Evolutionary conservation across 1,140 invertebrate genomes (phyloP).

Genomic region (Apis florea): DNA sequence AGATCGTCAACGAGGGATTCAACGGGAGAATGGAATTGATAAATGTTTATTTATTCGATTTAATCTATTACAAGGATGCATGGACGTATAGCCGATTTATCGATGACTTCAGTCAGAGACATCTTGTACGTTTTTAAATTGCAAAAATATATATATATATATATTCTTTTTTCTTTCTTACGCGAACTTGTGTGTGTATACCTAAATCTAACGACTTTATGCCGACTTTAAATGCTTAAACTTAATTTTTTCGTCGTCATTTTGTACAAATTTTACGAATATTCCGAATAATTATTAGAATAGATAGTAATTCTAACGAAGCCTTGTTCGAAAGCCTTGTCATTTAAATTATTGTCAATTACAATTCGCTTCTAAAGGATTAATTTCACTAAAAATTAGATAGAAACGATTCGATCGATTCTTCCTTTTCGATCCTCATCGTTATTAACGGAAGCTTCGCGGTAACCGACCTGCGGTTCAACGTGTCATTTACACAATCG

Average conservation of each 20-base stretch:
- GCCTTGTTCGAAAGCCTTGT: not conserved
- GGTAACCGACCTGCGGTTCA: conserved; percentile 41
- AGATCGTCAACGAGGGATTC: not conserved
- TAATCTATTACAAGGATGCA: not conserved
- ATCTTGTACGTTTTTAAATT: conserved; percentile 24
- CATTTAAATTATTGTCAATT: not conserved
- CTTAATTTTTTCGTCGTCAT: not conserved
- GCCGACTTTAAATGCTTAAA: not conserved
- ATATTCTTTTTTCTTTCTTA: not conserved
- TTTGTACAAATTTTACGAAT: not conserved
- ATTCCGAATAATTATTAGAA: not conserved
- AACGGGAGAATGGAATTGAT: not conserved
- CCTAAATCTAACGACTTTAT: conserved; percentile 18
- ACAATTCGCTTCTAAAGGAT: not conserved
- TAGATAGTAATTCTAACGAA: not conserved
- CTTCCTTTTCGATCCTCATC: not conserved
- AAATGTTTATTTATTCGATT: not conserved
- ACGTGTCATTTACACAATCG: not conserved
- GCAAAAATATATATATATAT: conserved; percentile 39
- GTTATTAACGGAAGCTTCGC: conserved; percentile 11
- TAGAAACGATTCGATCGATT: not conserved
- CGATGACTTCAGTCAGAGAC: not conserved
- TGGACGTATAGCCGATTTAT: not conserved
- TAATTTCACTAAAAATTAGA: conserved; percentile 21
- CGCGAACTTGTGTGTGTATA: not conserved